Percentiles rank a stretch among this genome's conserved stretches.
These are phyloP conservation scores for Amblyraja radiata DNA, from an alignment of 2,797 vertebrate species.

Conservation along the genomic window DNA sequence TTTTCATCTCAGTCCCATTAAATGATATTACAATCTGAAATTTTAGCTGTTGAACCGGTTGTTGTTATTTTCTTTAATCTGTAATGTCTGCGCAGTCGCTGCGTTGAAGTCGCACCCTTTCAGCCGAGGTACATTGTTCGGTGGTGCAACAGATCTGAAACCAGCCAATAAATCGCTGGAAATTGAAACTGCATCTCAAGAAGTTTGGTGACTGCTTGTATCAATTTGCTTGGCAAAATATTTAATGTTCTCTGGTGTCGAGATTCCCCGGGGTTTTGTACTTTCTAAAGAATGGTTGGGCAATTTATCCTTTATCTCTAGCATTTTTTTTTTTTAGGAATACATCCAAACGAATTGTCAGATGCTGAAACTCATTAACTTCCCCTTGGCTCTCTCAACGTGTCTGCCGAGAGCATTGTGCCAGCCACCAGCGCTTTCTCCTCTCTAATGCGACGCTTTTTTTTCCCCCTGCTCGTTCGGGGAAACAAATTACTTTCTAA, in stretches of 20 bases:
- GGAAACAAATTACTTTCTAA: slow-evolving; percentile 82
- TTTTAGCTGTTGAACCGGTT: slow-evolving; percentile 24
- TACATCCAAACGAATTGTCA: slow-evolving; percentile 77
- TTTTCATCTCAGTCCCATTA: neutral
- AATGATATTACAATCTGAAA: neutral
- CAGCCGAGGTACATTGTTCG: neutral
- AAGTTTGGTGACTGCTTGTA: slow-evolving; percentile 3
- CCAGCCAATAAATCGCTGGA: slow-evolving; percentile 7
- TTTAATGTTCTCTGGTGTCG: slow-evolving; percentile 27
- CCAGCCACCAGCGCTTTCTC: slow-evolving; percentile 77
- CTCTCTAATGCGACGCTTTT: slow-evolving; percentile 64
- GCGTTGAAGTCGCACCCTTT: slow-evolving; percentile 5
- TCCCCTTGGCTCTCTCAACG: slow-evolving; percentile 79
- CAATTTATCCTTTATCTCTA: slow-evolving; percentile 39
- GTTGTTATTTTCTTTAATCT: slow-evolving; percentile 20
- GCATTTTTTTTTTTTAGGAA: slow-evolving; percentile 76
- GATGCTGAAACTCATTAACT: slow-evolving; percentile 85
- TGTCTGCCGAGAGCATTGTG: slow-evolving; percentile 83
- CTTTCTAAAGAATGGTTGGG: slow-evolving; percentile 31
- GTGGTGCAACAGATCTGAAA: slow-evolving; percentile 23
- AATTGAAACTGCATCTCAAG: slow-evolving; percentile 11
- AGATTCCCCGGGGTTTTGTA: slow-evolving; percentile 20
- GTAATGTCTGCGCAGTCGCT: slow-evolving; percentile 10
- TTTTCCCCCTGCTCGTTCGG: slow-evolving; percentile 63
- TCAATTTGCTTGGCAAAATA: slow-evolving; percentile 37